Conservation (phyloP, 2,113 vertebrate genomes). For the Rhinoderma darwinii region DNA sequence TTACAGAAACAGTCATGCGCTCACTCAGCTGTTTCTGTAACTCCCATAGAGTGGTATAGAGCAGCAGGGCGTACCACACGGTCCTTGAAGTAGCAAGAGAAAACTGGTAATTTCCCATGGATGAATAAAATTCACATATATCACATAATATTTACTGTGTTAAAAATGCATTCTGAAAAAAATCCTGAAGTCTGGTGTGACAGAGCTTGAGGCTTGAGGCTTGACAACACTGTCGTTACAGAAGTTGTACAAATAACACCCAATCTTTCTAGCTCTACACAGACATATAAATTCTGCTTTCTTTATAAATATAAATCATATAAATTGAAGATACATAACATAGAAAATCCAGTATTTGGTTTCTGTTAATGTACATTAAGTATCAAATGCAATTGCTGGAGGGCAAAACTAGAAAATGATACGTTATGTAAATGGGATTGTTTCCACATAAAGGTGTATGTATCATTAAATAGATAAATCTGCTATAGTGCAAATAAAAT, state of each 20-base stretch:
- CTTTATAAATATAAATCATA: background rate
- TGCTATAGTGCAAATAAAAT: background rate
- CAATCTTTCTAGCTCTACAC: background rate
- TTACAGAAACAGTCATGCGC: no score
- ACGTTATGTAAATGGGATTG: slow-evolving; percentile 7
- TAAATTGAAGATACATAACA: background rate
- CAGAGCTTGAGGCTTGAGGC: background rate
- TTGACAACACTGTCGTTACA: background rate
- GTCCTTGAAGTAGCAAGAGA: no score
- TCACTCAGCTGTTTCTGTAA: no score
- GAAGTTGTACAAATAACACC: background rate
- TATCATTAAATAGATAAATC: slow-evolving; percentile 40
- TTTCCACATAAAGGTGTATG: slow-evolving; percentile 18
- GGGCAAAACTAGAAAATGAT: slow-evolving; percentile 22
- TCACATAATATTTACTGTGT: no score
- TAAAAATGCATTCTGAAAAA: no score
- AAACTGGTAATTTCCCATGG: no score
- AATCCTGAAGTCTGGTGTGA: background rate
- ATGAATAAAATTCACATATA: no score
- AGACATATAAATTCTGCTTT: background rate
- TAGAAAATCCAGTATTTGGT: background rate
- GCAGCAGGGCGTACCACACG: no score
- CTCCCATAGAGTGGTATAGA: no score
- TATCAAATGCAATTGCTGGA: slow-evolving; percentile 9
- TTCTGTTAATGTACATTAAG: slow-evolving; percentile 11